Evolutionary conservation across 1,140 invertebrate species (phyloP).

Genomic region (Rhopalosiphum padi): DNA sequence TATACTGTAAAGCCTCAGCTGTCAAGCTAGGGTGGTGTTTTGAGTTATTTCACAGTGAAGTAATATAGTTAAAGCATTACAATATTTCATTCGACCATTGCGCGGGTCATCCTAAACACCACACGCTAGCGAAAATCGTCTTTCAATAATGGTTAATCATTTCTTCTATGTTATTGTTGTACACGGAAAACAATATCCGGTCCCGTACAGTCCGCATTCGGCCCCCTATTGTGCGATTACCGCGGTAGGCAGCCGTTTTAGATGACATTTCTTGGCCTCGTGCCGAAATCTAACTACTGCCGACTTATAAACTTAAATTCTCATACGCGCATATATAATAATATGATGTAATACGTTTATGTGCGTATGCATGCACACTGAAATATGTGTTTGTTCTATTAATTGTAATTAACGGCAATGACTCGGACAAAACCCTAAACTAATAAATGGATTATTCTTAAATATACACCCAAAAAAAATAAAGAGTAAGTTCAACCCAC

Average conservation of each 20-base stretch:
- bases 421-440: neutral
- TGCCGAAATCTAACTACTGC: neutral
- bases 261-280: neutral
- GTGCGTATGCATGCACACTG: neutral
- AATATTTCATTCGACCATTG: neutral
- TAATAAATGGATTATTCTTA: slow-evolving; percentile 28
- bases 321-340: neutral
- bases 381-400: slow-evolving; percentile 20
- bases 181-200: neutral
- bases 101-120: neutral
- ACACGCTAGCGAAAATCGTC: too few species aligned
- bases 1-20: neutral
- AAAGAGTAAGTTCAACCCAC: neutral
- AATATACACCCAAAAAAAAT: neutral
- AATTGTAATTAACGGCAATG: neutral
- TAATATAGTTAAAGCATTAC: neutral
- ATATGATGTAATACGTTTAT: neutral
- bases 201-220: neutral
- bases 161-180: neutral
- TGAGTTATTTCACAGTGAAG: neutral
- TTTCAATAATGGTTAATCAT: neutral
- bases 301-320: neutral
- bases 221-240: neutral
- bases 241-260: neutral
- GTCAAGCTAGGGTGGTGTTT: neutral